Evolutionary conservation across 2,888 invertebrate genomes (phyloP), one percentile per base, ranked within the genome.

Genomic region (Drosophila histrio): DNA sequence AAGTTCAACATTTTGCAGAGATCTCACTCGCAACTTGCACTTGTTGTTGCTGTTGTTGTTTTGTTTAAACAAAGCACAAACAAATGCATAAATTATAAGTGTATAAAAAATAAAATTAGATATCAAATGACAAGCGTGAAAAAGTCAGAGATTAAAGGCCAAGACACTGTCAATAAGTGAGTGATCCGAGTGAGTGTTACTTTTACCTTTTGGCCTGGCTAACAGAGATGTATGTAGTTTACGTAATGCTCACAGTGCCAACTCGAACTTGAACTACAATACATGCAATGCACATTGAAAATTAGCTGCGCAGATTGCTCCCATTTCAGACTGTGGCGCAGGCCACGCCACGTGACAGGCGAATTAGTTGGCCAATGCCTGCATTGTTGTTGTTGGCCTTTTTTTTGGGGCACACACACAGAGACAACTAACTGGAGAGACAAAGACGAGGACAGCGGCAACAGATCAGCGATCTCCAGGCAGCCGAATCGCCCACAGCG

Each of bases 231-330:
- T 21, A 2, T 13, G 9, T 3, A 34, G 52, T 60, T 76, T 76
- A 58, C 63, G 62, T 60, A 76, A 68, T 50, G 32, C 41, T 7
- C 52, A 65, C 69, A 72, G 79, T 70, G 77, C 66, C 79, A 50
- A 71, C 67, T 72, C 83, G 84, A 84, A 85, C 86, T 85, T 84
- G 84, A 84, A 83, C 85, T 78, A 85, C 67, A 81, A 85, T 65
- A 81, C 79, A 54, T 81, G 56, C 63, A 66, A 60, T 71, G 73
- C 80, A 66, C 76, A 80, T 79, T 76, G 72, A 68, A 78, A 83
- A 80, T 79, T 77, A 72, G 69, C 73, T 71, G 63, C 63, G 77
- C 70, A 69, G 69, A 78, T 83, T 84, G 84, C 75, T 81, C 84
- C 72, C 79, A 83, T 83, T 85, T 72, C 50, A 17, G 24, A 24